These are phyloP conservation scores for Drosophila cardini DNA, from an alignment of 1,140 invertebrate species.

Conservation along the genomic window DNA sequence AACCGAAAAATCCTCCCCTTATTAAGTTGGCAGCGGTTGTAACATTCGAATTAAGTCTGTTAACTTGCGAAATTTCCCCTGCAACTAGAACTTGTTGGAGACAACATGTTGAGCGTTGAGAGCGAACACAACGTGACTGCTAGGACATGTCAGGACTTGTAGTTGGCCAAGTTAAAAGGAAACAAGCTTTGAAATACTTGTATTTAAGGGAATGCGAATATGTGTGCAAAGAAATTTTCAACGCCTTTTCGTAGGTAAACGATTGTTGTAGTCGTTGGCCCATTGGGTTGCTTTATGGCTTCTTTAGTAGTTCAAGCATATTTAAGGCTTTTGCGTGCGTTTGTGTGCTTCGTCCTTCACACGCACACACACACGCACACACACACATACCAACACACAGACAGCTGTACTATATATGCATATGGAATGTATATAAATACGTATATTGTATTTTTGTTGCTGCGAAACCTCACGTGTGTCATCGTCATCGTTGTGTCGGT, in stretches of 20 bases:
- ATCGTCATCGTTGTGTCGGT: slow-evolving; percentile 29
- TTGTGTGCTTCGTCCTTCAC: slow-evolving; percentile 51
- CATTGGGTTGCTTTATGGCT: slow-evolving; percentile 70
- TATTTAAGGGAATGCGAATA: slow-evolving; percentile 28
- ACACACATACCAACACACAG: slow-evolving; percentile 4
- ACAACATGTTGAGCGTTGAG: not conserved
- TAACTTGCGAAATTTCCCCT: slow-evolving; percentile 36
- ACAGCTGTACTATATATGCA: slow-evolving; percentile 26
- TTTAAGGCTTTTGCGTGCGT: slow-evolving; percentile 70
- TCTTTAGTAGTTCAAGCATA: slow-evolving; percentile 75
- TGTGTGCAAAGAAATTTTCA: slow-evolving; percentile 41
- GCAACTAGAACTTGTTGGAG: slow-evolving; percentile 30
- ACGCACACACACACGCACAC: slow-evolving; percentile 27
- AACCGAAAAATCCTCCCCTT: slow-evolving; percentile 4
- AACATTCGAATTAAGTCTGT: slow-evolving; percentile 15
- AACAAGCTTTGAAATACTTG: slow-evolving; percentile 1
- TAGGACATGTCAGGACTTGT: slow-evolving; percentile 15
- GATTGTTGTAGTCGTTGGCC: slow-evolving; percentile 47
- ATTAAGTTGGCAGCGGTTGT: slow-evolving; percentile 6
- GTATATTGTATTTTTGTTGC: slow-evolving; percentile 53
- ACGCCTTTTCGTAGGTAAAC: slow-evolving; percentile 57
- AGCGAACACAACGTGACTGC: not conserved
- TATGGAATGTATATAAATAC: slow-evolving; percentile 43
- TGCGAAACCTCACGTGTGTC: slow-evolving; percentile 65
- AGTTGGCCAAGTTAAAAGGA: slow-evolving; percentile 1